phyloP scores from a whole-genome alignment of 2,888 invertebrate genomes.

The Anticlea derivata region DNA sequence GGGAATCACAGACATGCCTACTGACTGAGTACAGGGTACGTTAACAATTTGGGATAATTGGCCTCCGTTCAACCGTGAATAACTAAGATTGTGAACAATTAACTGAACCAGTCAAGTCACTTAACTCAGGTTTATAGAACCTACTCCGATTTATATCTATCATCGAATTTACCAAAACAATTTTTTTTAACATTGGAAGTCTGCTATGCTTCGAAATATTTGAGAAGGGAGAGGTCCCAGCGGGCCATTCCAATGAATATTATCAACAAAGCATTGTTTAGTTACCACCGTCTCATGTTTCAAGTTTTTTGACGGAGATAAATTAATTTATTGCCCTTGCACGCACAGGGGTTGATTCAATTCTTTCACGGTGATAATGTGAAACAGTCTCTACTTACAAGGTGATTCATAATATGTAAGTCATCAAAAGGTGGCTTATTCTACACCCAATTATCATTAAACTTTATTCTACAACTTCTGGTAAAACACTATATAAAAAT shows the following conservation, averaged over 20 bases:
- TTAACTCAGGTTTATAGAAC: conserved; percentile 10
- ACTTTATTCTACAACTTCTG: too few species aligned
- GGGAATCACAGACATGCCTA: conserved; percentile 38
- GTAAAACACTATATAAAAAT: too few species aligned
- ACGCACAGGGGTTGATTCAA: conserved; percentile 48
- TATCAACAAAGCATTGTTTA: conserved; percentile 45
- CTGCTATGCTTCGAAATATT: conserved; percentile 14
- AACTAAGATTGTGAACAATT: conserved; percentile 39
- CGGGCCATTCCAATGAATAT: conserved; percentile 28
- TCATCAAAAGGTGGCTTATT: too few species aligned
- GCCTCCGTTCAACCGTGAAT: conserved; percentile 48
- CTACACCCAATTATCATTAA: too few species aligned
- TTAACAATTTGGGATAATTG: conserved; percentile 56
- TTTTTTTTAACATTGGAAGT: neutral
- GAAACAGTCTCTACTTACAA: conserved; percentile 36
- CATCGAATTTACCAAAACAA: too few species aligned
- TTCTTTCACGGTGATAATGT: conserved; percentile 33
- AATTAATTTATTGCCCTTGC: conserved; percentile 54
- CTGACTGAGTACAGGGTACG: conserved; percentile 36
- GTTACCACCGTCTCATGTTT: conserved; percentile 37
- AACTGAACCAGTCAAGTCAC: conserved; percentile 32
- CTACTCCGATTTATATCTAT: neutral
- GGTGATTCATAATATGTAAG: too few species aligned
- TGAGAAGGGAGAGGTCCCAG: conserved; percentile 19
- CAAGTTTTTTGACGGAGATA: conserved; percentile 41